Percentiles rank a stretch among this genome's conserved stretches.
phyloP scores from a whole-genome alignment of 2,113 vertebrate genomes.

The Leucopternis melanops region DNA sequence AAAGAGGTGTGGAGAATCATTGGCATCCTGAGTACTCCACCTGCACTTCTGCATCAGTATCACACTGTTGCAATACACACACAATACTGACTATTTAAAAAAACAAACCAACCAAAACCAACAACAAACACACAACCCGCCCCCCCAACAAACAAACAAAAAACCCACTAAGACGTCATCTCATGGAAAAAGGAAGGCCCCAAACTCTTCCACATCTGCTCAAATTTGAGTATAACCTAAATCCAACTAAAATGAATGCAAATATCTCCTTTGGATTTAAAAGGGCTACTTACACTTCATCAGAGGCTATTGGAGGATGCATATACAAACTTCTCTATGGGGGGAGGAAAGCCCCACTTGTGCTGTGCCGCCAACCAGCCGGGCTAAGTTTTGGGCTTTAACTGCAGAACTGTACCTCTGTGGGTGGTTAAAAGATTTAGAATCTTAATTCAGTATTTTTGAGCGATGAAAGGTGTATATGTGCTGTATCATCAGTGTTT shows the following conservation, averaged over 20 bases:
- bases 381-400: not conserved
- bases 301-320: not conserved
- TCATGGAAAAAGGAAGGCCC: not conserved
- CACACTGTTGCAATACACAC: not conserved
- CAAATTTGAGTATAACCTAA: not conserved
- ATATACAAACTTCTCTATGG: not conserved
- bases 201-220: not conserved
- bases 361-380: not conserved
- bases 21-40: not conserved
- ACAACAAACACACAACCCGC: not conserved
- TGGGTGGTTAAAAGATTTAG: not conserved
- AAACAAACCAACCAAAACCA: not conserved
- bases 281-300: not conserved
- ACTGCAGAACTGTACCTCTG: not conserved
- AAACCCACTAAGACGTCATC: not conserved
- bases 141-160: not conserved
- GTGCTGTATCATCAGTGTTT: not conserved
- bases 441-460: not conserved
- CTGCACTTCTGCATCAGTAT: not conserved
- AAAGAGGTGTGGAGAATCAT: not conserved
- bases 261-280: not conserved
- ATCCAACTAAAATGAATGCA: not conserved
- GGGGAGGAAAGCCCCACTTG: not conserved
- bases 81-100: not conserved
- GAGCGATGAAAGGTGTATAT: not conserved